These are phyloP conservation scores for Lophotis ruficrista DNA, from an alignment of 2,113 vertebrate genomes.

Conservation along the genomic window DNA sequence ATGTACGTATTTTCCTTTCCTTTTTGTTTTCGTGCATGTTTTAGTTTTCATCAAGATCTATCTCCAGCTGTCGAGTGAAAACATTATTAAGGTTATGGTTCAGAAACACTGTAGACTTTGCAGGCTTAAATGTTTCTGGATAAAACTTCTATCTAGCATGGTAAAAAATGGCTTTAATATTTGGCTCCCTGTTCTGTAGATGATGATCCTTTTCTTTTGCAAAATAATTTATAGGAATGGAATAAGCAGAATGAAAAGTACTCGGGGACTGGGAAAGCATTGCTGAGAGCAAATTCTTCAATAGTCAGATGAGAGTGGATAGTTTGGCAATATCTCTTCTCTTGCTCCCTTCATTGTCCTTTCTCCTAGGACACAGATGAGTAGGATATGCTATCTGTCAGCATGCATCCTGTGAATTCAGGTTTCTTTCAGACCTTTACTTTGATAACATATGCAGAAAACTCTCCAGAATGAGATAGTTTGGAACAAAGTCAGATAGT, in stretches of 20 bases:
- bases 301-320: not conserved
- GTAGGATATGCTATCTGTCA: not conserved
- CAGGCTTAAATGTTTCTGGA: not conserved
- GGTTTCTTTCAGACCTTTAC: not conserved
- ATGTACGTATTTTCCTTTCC: not conserved
- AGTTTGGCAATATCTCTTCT: not conserved
- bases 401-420: not conserved
- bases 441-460: not conserved
- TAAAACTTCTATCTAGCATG: not conserved
- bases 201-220: not conserved
- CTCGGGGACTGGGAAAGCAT: not conserved
- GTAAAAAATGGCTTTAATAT: not conserved
- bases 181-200: not conserved
- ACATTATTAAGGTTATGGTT: not conserved
- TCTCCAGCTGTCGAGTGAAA: not conserved
- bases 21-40: not conserved
- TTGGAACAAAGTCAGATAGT: constrained; percentile 28
- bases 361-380: not conserved
- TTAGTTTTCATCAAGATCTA: not conserved
- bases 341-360: not conserved
- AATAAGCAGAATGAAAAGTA: not conserved
- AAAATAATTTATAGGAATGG: not conserved
- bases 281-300: not conserved
- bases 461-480: not conserved
- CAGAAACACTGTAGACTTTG: not conserved